Evolutionary conservation across 1,140 invertebrate species (phyloP), one percentile per base, ranked within the genome.

Genomic region (Bombus fervidus): DNA sequence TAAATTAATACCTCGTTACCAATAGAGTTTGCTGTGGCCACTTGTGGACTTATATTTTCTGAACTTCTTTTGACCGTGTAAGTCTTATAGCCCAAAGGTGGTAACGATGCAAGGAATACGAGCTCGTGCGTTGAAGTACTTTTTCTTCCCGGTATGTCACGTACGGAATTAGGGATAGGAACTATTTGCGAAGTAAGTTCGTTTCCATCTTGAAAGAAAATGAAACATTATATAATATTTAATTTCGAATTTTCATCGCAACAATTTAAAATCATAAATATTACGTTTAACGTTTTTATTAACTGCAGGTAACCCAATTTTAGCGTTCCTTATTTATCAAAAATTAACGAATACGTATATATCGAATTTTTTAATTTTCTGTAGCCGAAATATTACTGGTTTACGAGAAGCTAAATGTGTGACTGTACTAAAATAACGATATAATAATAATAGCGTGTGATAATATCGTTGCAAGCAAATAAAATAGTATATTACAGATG

Each of bases 71-170:
- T 90, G 0, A 98, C 94, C 66, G 96, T 96, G 89, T 96, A 98
- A 0, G 96, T 96, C 18, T 96, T 95, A 88, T 96, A 97, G 0
- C 97, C 97, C 39, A 98, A 85, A 1, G 97, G 94, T 13, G 97
- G 97, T 1, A 98, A 90, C 66, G 96, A 94, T 68, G 93, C 90
- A 9, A 97, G 96, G 92, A 98, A 98, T 34, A 97, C 94, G 0
- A 98, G 92, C 85, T 98, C 97, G 69, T 96, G 94, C 13, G 93
- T 95, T 1, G 97, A 96, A 3, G 86, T 92, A 76, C 96, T 97
- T 1, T 88, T 91, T 75, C 97, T 95, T 1, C 97, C 97, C 1
- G 97, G 97, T 3, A 98, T 95, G 41, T 95, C 95, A 62, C 95
- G 90, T 2, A 98, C 94, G 15, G 94, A 80, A 3, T 95, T 91